Conservation (phyloP, 1,140 invertebrate genomes). For the Carposina sasakii region DNA sequence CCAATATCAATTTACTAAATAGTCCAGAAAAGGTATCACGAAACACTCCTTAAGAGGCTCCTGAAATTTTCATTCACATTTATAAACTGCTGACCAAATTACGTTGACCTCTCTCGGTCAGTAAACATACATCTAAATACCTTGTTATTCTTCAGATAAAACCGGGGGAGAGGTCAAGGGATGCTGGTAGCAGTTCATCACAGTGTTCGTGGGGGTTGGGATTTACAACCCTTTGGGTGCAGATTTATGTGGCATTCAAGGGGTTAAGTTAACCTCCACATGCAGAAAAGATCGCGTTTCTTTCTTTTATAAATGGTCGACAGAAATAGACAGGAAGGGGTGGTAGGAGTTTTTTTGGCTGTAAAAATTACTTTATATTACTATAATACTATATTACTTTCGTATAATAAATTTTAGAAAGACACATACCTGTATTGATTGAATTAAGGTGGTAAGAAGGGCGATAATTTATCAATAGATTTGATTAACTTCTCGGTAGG, state of each 20-base stretch:
- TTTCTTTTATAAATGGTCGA: constrained; percentile 58
- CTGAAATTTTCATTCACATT: constrained; percentile 62
- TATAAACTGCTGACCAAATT: constrained; percentile 35
- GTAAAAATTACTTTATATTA: too few relatives aligned
- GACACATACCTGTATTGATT: too few relatives aligned
- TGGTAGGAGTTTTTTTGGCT: constrained; percentile 22
- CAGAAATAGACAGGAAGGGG: constrained; percentile 38
- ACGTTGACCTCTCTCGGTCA: constrained; percentile 19
- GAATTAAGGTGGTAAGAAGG: too few relatives aligned
- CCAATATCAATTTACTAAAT: constrained; percentile 51
- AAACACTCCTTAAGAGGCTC: constrained; percentile 43
- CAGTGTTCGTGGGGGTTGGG: constrained; percentile 37
- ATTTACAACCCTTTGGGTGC: constrained; percentile 63
- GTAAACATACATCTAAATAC: constrained; percentile 10
- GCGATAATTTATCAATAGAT: too few relatives aligned
- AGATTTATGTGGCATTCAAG: constrained; percentile 56
- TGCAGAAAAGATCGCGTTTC: constrained; percentile 62
- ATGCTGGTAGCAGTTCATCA: constrained; percentile 40
- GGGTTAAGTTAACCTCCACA: constrained; percentile 42
- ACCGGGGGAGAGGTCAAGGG: constrained; percentile 24
- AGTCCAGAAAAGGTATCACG: constrained; percentile 45
- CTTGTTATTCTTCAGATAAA: constrained; percentile 10
- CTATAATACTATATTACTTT: too few relatives aligned
- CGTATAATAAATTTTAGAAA: too few relatives aligned
- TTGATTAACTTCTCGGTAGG: too few relatives aligned